These are phyloP conservation scores for Montipora capricornis DNA, from an alignment of 64 coral and sea anemone species.

Conservation along the genomic window DNA sequence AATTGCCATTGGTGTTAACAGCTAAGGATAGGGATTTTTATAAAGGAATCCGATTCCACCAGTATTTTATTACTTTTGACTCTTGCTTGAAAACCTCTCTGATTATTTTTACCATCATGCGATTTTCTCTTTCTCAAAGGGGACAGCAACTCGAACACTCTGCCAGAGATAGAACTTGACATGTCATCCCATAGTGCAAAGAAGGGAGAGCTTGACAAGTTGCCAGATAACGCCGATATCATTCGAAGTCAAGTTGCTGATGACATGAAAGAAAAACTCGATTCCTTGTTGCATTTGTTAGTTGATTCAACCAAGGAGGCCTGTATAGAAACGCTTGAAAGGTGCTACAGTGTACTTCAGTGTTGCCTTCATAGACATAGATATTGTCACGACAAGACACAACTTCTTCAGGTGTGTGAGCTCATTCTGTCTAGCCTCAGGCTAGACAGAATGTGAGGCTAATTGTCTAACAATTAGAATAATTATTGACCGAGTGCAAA, in stretches of 20 bases:
- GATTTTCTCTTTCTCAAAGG: not conserved
- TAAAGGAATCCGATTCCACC: no score
- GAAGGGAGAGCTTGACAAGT: not conserved
- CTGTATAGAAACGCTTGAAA: conserved; percentile 75
- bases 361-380: conserved; percentile 79
- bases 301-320: conserved; percentile 66
- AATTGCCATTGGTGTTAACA: no score
- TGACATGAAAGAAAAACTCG: conserved; percentile 44
- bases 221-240: not conserved
- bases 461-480: no score
- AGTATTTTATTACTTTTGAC: no score
- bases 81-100: no score
- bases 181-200: not conserved
- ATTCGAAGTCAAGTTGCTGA: not conserved
- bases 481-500: no score
- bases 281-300: conserved; percentile 59
- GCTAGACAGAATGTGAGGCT: not conserved
- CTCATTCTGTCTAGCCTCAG: not conserved
- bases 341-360: conserved; percentile 79
- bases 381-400: conserved; percentile 63
- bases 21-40: no score
- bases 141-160: not conserved
- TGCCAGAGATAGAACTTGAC: no score
- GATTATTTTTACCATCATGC: no score
- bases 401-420: conserved; percentile 76